Evolutionary conservation across 1,140 invertebrate genomes (phyloP).

Genomic region (Philopotamus ludificatus): DNA sequence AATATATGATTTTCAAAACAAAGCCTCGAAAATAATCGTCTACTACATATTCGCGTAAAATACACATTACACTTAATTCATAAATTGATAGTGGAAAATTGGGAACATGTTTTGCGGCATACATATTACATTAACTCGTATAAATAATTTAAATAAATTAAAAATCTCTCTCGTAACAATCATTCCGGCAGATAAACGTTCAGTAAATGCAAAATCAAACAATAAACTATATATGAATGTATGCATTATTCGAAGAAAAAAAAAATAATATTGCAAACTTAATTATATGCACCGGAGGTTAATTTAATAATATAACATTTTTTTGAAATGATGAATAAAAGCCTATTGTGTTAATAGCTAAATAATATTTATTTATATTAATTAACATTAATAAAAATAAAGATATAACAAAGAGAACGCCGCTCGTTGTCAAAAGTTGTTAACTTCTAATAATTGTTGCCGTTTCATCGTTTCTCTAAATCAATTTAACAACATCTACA

Average conservation of each 20-base stretch:
- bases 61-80: too few relatives aligned
- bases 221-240: background rate
- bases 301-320: background rate
- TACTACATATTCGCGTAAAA: too few relatives aligned
- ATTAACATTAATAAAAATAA: conserved; percentile 5
- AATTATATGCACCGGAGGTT: background rate
- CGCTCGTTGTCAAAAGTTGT: conserved; percentile 11
- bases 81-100: too few relatives aligned
- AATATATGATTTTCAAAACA: too few relatives aligned
- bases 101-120: too few relatives aligned
- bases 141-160: too few relatives aligned
- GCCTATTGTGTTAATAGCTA: background rate
- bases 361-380: background rate
- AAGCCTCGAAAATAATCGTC: too few relatives aligned
- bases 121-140: too few relatives aligned
- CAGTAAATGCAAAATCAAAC: background rate
- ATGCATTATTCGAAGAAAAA: background rate
- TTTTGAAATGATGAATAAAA: background rate
- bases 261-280: background rate
- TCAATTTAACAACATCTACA: conserved; percentile 26
- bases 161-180: too few relatives aligned
- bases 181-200: background rate
- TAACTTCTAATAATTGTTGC: conserved; percentile 12
- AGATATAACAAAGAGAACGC: background rate
- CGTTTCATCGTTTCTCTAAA: conserved; percentile 15